phyloP scores from a whole-genome alignment of 2,113 vertebrate genomes.

The Tretioscincus oriximinensis region DNA sequence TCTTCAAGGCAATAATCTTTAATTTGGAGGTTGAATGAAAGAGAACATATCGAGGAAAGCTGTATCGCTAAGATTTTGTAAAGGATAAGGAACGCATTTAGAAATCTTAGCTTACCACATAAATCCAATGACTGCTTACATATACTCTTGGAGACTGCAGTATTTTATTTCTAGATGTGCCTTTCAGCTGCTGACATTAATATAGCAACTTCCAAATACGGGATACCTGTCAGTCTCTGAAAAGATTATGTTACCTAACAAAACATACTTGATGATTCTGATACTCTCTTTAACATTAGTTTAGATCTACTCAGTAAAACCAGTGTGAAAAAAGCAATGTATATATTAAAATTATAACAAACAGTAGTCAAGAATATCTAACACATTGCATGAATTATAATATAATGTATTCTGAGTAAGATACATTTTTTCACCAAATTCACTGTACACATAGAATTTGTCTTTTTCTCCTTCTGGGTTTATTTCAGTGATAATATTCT shows the following conservation, averaged over 20 bases:
- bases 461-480: background rate
- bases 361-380: background rate
- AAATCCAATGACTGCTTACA: constrained; percentile 1
- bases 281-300: background rate
- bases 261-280: background rate
- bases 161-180: constrained; percentile 1
- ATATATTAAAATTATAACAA: background rate
- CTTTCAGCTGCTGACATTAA: constrained; percentile 37
- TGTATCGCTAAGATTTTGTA: background rate
- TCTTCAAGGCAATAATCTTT: constrained; percentile 3
- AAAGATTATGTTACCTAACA: rapidly evolving
- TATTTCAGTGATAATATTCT: background rate
- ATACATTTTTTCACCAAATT: constrained; percentile 24
- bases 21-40: background rate
- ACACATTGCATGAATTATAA: rapidly evolving
- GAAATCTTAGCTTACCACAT: background rate
- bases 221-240: background rate
- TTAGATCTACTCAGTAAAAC: constrained; percentile 5
- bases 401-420: background rate
- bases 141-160: background rate
- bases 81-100: background rate
- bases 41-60: background rate
- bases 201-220: constrained; percentile 21
- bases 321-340: background rate
- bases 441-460: background rate